Conservation (phyloP, 2,113 vertebrate species). For the Elgaria multicarinata region DNA sequence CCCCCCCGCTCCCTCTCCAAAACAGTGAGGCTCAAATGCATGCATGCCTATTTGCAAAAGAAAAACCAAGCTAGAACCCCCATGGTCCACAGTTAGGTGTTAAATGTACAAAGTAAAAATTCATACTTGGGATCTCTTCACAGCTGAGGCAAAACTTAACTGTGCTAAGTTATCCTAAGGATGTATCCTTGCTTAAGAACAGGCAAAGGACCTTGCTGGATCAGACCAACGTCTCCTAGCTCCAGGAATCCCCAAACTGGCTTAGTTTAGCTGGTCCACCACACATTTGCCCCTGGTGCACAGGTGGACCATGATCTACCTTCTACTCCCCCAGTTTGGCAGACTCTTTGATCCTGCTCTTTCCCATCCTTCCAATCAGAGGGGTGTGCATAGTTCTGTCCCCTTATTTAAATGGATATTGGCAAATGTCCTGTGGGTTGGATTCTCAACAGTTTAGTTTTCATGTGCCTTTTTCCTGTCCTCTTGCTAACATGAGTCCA, state of each 20-base stretch:
- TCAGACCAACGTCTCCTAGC: background rate
- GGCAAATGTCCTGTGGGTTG: constrained; percentile 45
- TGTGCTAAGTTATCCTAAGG: background rate
- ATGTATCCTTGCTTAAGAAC: background rate
- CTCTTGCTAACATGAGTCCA: constrained; percentile 79
- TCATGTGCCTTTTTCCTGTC: constrained; percentile 78
- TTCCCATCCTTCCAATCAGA: background rate
- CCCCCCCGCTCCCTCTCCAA: no score
- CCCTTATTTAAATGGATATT: background rate
- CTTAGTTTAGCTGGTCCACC: background rate
- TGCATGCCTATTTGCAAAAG: background rate
- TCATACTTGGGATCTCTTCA: background rate
- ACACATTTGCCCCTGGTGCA: background rate
- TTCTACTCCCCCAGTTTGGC: background rate
- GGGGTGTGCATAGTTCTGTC: background rate
- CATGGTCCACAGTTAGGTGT: background rate
- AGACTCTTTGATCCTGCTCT: background rate
- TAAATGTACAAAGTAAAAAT: background rate
- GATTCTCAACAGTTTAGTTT: constrained; percentile 72
- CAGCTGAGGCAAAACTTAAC: no score
- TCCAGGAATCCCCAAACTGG: background rate
- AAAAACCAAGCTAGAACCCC: background rate
- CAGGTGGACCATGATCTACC: background rate
- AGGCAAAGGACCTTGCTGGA: background rate
- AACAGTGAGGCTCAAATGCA: background rate